A percentile compares a stretch with the other conserved stretches of the same genome.
Evolutionary conservation across 2,113 vertebrate species (phyloP).

Genomic region (Todiramphus saurophagus): DNA sequence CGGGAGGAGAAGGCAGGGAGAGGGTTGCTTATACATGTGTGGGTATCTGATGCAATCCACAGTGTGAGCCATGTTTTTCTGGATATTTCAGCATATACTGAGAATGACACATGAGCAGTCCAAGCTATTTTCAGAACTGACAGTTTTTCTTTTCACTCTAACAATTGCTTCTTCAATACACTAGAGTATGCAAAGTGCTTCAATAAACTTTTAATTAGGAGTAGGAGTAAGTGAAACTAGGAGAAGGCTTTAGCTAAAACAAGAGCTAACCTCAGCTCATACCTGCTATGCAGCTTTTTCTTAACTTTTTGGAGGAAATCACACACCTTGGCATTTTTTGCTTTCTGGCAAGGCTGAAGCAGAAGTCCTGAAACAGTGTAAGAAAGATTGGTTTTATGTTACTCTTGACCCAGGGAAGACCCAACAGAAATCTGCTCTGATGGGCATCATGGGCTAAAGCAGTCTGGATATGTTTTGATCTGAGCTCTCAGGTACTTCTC

Average conservation of each 20-base stretch:
- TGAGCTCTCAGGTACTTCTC: neutral
- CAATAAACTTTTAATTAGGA: constrained; percentile 52
- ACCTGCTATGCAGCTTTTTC: neutral
- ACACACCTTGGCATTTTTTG: neutral
- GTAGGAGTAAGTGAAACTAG: neutral
- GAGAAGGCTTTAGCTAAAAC: neutral
- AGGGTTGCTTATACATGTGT: neutral
- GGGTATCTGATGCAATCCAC: neutral
- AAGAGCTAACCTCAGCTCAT: neutral
- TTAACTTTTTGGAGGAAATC: neutral
- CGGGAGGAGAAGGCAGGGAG: neutral
- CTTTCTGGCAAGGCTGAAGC: neutral
- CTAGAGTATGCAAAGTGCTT: constrained; percentile 33
- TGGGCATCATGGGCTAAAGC: neutral
- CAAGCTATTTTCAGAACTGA: constrained; percentile 56
- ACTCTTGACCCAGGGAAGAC: neutral
- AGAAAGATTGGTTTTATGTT: neutral
- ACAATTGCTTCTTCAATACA: constrained; percentile 41
- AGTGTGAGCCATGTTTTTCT: constrained; percentile 36
- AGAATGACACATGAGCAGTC: constrained; percentile 42
- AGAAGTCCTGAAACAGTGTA: neutral
- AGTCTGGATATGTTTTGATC: neutral
- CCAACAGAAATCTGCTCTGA: neutral
- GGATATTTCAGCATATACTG: constrained; percentile 18
- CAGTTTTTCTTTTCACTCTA: constrained; percentile 44